Evolutionary conservation across 2,888 invertebrate species (phyloP), one percentile per base, ranked within the genome.

Genomic region (Orgyia antiqua): DNA sequence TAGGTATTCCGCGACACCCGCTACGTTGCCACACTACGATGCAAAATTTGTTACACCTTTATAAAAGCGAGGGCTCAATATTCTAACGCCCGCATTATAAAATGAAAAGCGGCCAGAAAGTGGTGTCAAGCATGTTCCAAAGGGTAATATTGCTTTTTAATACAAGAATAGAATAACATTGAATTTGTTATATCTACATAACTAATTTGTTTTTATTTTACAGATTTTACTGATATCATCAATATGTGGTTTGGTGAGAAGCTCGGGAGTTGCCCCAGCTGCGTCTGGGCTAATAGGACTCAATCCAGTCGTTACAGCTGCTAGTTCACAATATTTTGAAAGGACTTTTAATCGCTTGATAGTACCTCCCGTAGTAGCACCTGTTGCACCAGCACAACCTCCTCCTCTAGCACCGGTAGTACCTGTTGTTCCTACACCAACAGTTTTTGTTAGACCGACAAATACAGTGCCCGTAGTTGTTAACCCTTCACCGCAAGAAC

Each of bases 281-380:
- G 34, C 34, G 15, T 9, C 38, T 23, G 51, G 33, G n/a, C 48
- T 63, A 2, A 45, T 48, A 11, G 61, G 45, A 2, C 34, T 51
- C n/a, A 79, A 86, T 1, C 88, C 89, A 6, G 84, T 90, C 19
- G 90, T 91, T 3, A 90, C 92, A 0, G 89, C 92, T 1, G 87
- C 89, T 32, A 92, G 92, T 61, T 91, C 90, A 24, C 92, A 92
- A 64, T 90, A 90, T 39, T 84, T 92, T 46, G 88, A 91, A 29
- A 87, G 91, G 44, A 91, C 88, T 24, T 91, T 89, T 70, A 91
- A 92, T 57, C 76, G 73, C 13, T 58, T 82, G 21, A 68, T 86
- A 2, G 69, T 73, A 5, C 73, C 76, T 21, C 42, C 33, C 33
- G 32, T 21, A 6, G 43, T 44, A 10, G 42, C 39, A 13, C 42